A percentile compares a stretch with the other conserved stretches of the same genome.
Evolutionary conservation across 2,113 vertebrate species (phyloP).

Genomic region (Macrotus californicus): DNA sequence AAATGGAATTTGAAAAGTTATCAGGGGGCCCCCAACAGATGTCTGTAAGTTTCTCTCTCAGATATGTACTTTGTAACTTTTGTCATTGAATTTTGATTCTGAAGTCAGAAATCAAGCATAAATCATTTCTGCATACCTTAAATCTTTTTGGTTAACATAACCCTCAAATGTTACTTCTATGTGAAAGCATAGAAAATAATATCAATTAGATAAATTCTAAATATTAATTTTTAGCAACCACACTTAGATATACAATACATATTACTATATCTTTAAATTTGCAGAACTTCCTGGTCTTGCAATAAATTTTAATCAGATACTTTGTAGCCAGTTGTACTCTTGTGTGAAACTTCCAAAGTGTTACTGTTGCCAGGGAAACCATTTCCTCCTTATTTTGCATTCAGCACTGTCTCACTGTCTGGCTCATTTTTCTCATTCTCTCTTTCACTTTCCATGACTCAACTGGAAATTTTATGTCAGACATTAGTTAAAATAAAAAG

Average conservation of each 20-base stretch:
- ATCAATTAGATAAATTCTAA: slow-evolving; percentile 54
- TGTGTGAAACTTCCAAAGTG: slow-evolving; percentile 75
- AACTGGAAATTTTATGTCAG: slow-evolving; percentile 40
- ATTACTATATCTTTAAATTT: slow-evolving; percentile 34
- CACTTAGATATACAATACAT: background rate
- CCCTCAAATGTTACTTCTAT: background rate
- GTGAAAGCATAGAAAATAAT: background rate
- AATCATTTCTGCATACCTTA: background rate
- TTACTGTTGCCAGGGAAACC: slow-evolving; percentile 81
- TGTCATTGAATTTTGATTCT: background rate
- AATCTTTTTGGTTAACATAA: background rate
- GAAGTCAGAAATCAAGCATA: slow-evolving; percentile 17
- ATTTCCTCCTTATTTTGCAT: slow-evolving; percentile 66
- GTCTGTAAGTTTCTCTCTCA: background rate
- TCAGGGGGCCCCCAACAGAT: background rate
- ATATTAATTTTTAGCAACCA: slow-evolving; percentile 21
- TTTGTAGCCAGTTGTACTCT: slow-evolving; percentile 75
- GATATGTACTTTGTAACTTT: background rate
- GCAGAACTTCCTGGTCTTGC: slow-evolving; percentile 28
- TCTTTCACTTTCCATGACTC: slow-evolving; percentile 19
- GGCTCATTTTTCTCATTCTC: slow-evolving; percentile 38
- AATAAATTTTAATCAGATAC: slow-evolving; percentile 81
- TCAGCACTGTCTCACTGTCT: slow-evolving; percentile 50
- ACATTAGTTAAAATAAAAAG: background rate
- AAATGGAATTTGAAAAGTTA: background rate